phyloP scores from a whole-genome alignment of 2,888 invertebrate species.

The Julus scanicus region DNA sequence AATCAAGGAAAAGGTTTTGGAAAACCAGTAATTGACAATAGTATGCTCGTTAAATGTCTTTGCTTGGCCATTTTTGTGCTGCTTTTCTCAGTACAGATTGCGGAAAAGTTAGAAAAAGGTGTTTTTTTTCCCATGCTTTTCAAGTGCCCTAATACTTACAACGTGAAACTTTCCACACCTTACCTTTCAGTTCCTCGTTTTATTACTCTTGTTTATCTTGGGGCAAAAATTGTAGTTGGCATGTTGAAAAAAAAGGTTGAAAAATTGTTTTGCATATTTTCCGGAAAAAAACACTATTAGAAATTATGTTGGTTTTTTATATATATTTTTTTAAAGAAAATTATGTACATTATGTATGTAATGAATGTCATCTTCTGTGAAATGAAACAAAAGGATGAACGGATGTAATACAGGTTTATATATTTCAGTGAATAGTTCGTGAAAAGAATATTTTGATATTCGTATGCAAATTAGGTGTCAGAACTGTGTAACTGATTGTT shows the following conservation, averaged over 20 bases:
- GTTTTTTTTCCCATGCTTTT: background rate
- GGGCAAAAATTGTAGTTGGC: background rate
- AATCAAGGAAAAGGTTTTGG: conserved; percentile 13
- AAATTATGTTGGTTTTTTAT: too few relatives aligned
- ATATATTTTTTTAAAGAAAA: too few relatives aligned
- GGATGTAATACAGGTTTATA: too few relatives aligned
- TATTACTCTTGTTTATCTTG: conserved; percentile 22
- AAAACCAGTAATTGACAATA: conserved; percentile 29
- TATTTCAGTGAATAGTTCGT: too few relatives aligned
- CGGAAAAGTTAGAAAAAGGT: background rate
- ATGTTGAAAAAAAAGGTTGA: background rate
- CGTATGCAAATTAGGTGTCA: too few relatives aligned
- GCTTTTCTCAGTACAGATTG: background rate
- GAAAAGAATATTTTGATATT: too few relatives aligned
- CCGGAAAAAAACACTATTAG: too few relatives aligned
- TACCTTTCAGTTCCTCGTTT: background rate
- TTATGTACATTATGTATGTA: too few relatives aligned
- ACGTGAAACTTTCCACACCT: conserved; percentile 16
- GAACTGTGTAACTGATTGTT: too few relatives aligned
- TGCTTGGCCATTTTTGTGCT: background rate
- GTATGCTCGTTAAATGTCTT: background rate
- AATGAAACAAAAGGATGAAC: too few relatives aligned
- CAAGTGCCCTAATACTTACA: background rate
- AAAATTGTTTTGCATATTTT: background rate
- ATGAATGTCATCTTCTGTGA: too few relatives aligned